phyloP scores from a whole-genome alignment of 2,888 invertebrate species.

The Cyrtodaria siliqua region DNA sequence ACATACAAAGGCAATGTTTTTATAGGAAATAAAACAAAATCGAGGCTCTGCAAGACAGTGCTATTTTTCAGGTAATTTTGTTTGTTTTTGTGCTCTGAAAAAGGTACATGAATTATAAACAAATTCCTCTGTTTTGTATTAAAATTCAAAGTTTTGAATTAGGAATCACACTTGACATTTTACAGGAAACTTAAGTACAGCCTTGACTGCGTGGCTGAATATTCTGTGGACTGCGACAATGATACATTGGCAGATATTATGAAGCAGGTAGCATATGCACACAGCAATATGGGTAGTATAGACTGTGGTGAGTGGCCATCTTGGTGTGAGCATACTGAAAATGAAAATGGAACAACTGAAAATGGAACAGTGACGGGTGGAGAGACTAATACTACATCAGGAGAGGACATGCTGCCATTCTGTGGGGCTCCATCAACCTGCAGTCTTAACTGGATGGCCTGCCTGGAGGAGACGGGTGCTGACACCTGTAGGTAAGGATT shows the following conservation, averaged over 20 bases:
- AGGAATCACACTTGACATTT: too few relatives aligned
- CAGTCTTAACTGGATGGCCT: conserved; percentile 1
- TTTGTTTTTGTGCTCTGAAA: too few relatives aligned
- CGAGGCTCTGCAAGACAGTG: too few relatives aligned
- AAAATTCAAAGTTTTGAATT: too few relatives aligned
- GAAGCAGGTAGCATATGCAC: conserved; percentile 15
- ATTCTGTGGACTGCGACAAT: conserved; percentile 41
- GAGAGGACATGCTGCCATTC: conserved; percentile 15
- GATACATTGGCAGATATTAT: not conserved
- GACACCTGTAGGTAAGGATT: too few relatives aligned
- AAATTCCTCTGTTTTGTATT: too few relatives aligned
- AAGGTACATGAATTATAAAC: too few relatives aligned
- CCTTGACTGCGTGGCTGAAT: conserved; percentile 34
- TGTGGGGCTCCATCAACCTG: conserved; percentile 18
- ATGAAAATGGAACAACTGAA: not conserved
- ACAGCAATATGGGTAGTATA: conserved; percentile 29
- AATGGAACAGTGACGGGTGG: not conserved
- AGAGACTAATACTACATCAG: not conserved
- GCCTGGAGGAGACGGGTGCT: not conserved
- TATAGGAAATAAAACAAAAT: too few relatives aligned
- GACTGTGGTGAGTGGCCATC: conserved; percentile 30
- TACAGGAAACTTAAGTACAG: conserved; percentile 25
- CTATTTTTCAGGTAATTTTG: too few relatives aligned
- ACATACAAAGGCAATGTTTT: too few relatives aligned
- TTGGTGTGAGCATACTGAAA: conserved; percentile 29